Conservation (phyloP, 2,797 vertebrate genomes). For the Tympanoctomys barrerae region DNA sequence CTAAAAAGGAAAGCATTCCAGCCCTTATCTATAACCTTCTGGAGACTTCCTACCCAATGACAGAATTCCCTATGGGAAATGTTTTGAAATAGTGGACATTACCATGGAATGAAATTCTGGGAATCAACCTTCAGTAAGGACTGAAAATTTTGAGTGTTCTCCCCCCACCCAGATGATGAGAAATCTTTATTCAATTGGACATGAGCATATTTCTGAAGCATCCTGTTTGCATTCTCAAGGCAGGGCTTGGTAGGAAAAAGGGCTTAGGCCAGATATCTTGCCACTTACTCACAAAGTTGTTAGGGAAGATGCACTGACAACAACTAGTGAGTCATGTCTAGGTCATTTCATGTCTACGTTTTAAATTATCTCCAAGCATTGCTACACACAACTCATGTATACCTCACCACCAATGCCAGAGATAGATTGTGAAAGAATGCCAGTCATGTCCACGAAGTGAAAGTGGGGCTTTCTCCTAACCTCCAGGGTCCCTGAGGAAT, state of each 20-base stretch:
- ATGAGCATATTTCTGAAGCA: conserved; percentile 36
- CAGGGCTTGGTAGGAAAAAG: conserved; percentile 63
- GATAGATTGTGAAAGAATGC: conserved; percentile 60
- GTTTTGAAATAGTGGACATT: conserved; percentile 79
- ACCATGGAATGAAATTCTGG: conserved; percentile 64
- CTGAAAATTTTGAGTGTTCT: conserved; percentile 51
- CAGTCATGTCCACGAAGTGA: neutral
- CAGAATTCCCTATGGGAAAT: conserved; percentile 67
- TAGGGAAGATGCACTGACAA: conserved; percentile 62
- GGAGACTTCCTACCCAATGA: conserved; percentile 64
- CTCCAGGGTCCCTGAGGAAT: neutral
- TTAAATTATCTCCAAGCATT: conserved; percentile 63
- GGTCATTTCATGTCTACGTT: conserved; percentile 62
- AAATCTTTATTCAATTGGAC: conserved; percentile 62
- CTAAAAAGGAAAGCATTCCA: conserved; percentile 52
- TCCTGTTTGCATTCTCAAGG: conserved; percentile 59
- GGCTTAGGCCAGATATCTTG: conserved; percentile 58
- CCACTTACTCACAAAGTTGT: conserved; percentile 73
- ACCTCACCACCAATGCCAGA: conserved; percentile 7
- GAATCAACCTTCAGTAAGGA: conserved; percentile 60
- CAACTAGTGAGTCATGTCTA: conserved; percentile 72
- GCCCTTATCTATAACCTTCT: conserved; percentile 61
- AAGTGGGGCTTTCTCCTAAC: conserved; percentile 63
- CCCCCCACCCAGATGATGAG: conserved; percentile 64
- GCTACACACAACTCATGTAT: conserved; percentile 35